These are phyloP conservation scores for Petrocephalus zakoni DNA, from an alignment of 2,113 vertebrate genomes.

Conservation along the genomic window DNA sequence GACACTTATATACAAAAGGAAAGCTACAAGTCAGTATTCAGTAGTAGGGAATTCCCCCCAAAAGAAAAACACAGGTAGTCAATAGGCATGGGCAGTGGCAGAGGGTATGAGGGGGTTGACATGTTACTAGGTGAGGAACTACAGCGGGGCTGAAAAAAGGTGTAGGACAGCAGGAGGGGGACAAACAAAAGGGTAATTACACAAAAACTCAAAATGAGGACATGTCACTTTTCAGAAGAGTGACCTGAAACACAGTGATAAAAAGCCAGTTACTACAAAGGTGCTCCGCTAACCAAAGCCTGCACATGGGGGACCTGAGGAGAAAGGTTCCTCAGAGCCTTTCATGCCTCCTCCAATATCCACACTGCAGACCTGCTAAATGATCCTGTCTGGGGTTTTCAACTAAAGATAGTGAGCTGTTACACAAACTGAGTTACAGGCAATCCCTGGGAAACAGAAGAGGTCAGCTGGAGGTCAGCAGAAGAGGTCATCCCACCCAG, in stretches of 20 bases:
- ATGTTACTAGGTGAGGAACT: background rate
- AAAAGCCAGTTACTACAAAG: background rate
- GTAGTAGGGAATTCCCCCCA: background rate
- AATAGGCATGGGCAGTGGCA: background rate
- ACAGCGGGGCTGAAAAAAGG: background rate
- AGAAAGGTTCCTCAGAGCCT: background rate
- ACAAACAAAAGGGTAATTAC: background rate
- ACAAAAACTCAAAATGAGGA: background rate
- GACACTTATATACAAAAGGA: background rate
- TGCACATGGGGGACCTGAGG: background rate
- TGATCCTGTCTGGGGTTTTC: background rate
- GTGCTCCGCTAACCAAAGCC: background rate
- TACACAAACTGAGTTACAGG: background rate
- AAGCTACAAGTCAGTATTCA: background rate
- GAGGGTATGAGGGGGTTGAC: background rate
- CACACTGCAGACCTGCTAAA: background rate
- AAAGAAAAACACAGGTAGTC: background rate
- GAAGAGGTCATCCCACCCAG: background rate
- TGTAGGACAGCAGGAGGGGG: background rate
- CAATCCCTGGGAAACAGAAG: background rate
- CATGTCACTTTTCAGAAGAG: background rate
- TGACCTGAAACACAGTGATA: background rate
- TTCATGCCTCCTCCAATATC: background rate
- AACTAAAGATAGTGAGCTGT: background rate
- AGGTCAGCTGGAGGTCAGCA: background rate